A percentile compares a stretch with the other conserved stretches of the same genome.
These are phyloP conservation scores for Ashinkailepas kermadecensis DNA, from an alignment of 2,888 invertebrate species.

Conservation along the genomic window DNA sequence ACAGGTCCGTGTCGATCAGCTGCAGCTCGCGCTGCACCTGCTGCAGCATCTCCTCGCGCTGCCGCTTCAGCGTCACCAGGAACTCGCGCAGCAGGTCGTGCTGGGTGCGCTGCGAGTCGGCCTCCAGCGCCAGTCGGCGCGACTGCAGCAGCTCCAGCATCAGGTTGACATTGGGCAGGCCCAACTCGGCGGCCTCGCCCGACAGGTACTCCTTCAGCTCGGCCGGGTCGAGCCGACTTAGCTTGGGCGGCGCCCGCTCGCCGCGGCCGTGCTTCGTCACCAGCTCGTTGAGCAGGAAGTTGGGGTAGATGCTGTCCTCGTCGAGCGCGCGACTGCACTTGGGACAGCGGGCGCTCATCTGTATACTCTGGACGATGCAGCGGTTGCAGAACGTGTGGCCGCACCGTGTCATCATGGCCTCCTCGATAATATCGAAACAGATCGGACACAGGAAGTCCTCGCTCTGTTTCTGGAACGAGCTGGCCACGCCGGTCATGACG, in stretches of 20 bases:
- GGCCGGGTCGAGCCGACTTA: conserved; percentile 31
- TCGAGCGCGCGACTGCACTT: conserved; percentile 68
- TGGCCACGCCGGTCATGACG: conserved; percentile 32
- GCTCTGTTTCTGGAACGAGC: conserved; percentile 30
- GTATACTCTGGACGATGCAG: conserved; percentile 64
- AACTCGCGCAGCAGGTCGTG: conserved; percentile 77
- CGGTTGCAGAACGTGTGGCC: conserved; percentile 85
- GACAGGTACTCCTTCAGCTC: conserved; percentile 36
- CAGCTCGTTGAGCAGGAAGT: conserved; percentile 74
- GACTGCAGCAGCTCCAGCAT: conserved; percentile 71
- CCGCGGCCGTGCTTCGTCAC: conserved; percentile 55
- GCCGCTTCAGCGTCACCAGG: conserved; percentile 62
- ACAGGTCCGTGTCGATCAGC: conserved; percentile 65
- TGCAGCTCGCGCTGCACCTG: conserved; percentile 62
- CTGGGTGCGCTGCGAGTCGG: conserved; percentile 70
- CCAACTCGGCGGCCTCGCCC: conserved; percentile 49
- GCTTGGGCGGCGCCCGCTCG: background rate
- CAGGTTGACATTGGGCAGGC: conserved; percentile 79
- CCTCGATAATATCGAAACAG: conserved; percentile 79
- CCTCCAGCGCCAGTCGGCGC: conserved; percentile 68
- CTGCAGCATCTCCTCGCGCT: conserved; percentile 59
- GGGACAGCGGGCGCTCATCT: conserved; percentile 63
- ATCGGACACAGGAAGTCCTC: conserved; percentile 58
- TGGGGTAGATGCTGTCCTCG: conserved; percentile 65
- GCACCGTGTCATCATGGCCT: conserved; percentile 83